Conservation (phyloP, 2,113 vertebrate genomes). For the Coptodon rendalli region DNA sequence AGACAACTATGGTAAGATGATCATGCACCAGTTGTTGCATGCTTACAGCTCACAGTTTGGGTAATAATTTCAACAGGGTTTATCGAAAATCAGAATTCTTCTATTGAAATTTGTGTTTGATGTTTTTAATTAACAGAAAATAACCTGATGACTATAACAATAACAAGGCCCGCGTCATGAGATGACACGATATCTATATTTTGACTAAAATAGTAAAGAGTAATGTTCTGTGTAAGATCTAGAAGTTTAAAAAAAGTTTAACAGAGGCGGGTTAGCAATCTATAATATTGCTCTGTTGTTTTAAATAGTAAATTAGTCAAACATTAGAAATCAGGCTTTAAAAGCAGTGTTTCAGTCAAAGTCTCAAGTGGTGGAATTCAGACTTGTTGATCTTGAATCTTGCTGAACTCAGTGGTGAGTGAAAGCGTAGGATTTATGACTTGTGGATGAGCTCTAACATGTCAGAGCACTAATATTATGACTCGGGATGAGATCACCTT, state of each 20-base stretch:
- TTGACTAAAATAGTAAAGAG: neutral
- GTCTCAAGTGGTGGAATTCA: neutral
- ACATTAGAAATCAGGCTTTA: neutral
- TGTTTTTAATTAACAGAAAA: neutral
- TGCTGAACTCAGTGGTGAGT: neutral
- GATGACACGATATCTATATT: neutral
- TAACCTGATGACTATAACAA: neutral
- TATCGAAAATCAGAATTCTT: neutral
- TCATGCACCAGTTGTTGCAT: neutral
- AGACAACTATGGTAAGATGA: neutral
- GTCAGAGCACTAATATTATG: slow-evolving; percentile 32
- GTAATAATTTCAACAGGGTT: neutral
- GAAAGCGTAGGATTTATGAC: slow-evolving; percentile 5
- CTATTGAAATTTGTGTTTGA: neutral
- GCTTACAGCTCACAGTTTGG: neutral
- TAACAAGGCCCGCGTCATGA: neutral
- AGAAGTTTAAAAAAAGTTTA: neutral
- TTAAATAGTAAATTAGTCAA: neutral
- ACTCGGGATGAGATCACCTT: slow-evolving; percentile 52
- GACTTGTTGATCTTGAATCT: neutral
- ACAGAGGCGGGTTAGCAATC: neutral
- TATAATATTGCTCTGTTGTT: neutral
- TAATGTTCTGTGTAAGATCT: neutral
- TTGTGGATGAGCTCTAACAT: slow-evolving; percentile 21
- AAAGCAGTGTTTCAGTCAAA: neutral